Percentiles rank a stretch among this genome's conserved stretches.
These are phyloP conservation scores for Parnassius mnemosyne DNA, from an alignment of 2,888 invertebrate species.

Conservation along the genomic window DNA sequence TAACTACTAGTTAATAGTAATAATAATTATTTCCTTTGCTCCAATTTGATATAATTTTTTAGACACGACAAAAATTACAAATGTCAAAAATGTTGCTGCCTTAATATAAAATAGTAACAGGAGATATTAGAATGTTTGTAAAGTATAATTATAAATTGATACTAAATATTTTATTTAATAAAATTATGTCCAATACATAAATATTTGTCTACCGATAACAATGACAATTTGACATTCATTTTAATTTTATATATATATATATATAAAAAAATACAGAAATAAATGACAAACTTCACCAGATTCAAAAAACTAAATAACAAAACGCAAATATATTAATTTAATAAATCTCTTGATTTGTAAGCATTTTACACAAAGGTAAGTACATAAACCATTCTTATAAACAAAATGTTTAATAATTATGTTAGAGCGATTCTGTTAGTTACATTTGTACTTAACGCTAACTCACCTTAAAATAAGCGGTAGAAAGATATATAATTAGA, in stretches of 20 bases:
- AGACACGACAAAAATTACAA: slow-evolving; percentile 6
- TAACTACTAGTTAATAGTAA: not conserved
- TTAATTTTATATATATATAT: not conserved
- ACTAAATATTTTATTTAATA: not conserved
- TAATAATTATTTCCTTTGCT: not conserved
- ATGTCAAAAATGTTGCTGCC: slow-evolving; percentile 9
- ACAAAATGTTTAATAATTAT: slow-evolving; percentile 53
- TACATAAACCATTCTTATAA: slow-evolving; percentile 71
- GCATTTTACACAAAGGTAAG: slow-evolving; percentile 52
- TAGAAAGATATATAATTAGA: slow-evolving; percentile 33
- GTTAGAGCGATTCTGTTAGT: slow-evolving; percentile 64
- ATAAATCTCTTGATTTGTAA: slow-evolving; percentile 33
- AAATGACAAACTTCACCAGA: slow-evolving; percentile 11
- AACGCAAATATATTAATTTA: slow-evolving; percentile 30
- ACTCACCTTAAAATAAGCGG: slow-evolving; percentile 44
- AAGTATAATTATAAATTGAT: too few relatives aligned
- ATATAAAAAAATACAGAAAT: slow-evolving; percentile 1
- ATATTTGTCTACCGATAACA: too few relatives aligned
- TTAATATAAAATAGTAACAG: not conserved
- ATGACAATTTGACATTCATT: slow-evolving; percentile 6
- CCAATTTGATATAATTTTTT: slow-evolving; percentile 6
- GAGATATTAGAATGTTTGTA: not conserved
- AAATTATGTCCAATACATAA: not conserved
- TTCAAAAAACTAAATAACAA: slow-evolving; percentile 25
- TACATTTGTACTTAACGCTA: slow-evolving; percentile 72